These are phyloP conservation scores for Microplitis manilae DNA, from an alignment of 2,888 invertebrate genomes.

Conservation along the genomic window DNA sequence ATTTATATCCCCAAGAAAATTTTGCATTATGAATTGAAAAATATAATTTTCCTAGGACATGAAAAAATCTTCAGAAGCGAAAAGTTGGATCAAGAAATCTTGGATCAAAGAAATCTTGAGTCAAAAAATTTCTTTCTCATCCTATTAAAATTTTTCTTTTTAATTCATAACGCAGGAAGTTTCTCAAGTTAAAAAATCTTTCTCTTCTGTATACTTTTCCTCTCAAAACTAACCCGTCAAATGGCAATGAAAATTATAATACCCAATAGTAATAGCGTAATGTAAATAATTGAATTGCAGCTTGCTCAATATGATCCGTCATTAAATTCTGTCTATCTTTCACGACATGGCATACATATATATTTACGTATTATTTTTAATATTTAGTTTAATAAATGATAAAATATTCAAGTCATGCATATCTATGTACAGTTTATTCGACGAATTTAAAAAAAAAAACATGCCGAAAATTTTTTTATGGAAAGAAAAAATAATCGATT, in stretches of 20 bases:
- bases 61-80: too few relatives aligned
- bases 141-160: too few relatives aligned
- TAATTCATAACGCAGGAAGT: too few relatives aligned
- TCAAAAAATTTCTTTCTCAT: too few relatives aligned
- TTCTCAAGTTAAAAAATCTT: too few relatives aligned
- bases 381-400: background rate
- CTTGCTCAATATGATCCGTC: constrained; percentile 19
- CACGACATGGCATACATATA: background rate
- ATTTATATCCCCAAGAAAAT: too few relatives aligned
- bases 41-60: too few relatives aligned
- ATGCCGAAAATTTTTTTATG: background rate
- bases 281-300: background rate
- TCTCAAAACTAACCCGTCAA: constrained; percentile 41
- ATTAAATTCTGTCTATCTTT: background rate
- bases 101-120: too few relatives aligned
- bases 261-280: constrained; percentile 4
- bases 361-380: background rate
- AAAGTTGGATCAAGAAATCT: too few relatives aligned
- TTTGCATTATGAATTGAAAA: too few relatives aligned
- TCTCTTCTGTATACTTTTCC: constrained; percentile 26
- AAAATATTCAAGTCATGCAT: background rate
- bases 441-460: background rate
- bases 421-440: background rate
- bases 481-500: background rate
- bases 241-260: constrained; percentile 48